phyloP scores from a whole-genome alignment of 2,113 vertebrate genomes.

The Procavia capensis region DNA sequence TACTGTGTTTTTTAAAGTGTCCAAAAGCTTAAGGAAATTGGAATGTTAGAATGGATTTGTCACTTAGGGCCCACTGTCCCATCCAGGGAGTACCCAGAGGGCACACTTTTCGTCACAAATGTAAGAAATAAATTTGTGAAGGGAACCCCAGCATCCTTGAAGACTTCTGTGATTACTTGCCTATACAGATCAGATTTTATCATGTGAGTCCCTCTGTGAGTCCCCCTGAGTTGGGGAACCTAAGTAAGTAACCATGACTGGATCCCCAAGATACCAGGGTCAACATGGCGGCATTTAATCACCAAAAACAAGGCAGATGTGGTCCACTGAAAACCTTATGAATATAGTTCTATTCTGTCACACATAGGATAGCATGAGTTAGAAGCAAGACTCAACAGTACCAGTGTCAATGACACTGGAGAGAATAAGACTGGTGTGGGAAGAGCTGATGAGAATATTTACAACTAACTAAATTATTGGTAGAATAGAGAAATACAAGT shows the following conservation, averaged over 20 bases:
- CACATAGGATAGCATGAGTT: neutral
- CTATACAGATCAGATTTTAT: neutral
- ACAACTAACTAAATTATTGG: neutral
- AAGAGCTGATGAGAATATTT: neutral
- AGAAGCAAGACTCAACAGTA: neutral
- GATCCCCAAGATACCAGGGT: neutral
- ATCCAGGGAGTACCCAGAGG: neutral
- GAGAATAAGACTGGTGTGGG: neutral
- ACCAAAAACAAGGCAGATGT: neutral
- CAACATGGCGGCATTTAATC: neutral
- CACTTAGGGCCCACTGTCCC: neutral
- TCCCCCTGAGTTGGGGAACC: neutral
- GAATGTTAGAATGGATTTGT: neutral
- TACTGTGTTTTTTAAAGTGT: neutral
- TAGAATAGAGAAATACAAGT: neutral
- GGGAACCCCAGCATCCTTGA: neutral
- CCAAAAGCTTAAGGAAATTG: neutral
- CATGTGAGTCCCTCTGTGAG: neutral
- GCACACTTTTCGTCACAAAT: neutral
- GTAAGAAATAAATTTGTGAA: neutral
- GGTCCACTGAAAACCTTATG: neutral
- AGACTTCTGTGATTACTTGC: neutral
- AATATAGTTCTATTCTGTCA: neutral
- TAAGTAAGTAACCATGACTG: neutral
- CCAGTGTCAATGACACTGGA: neutral